Base-by-base conservation (phyloP, 2,888 invertebrate species). In the Synergus itoensis region DNA sequence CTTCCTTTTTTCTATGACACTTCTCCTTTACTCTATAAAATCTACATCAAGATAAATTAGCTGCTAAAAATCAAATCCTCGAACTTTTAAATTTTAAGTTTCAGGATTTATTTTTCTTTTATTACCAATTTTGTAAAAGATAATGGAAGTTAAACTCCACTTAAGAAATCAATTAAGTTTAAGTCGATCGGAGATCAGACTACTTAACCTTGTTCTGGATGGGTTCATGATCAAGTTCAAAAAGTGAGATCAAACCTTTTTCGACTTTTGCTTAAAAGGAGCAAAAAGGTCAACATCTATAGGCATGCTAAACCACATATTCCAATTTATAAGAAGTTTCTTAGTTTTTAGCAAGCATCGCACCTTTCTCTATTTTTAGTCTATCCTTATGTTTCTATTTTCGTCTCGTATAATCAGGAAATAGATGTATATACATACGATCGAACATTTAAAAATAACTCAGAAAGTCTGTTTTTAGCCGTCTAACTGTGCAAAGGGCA, bases 361-460 rank as follows among this genome's bases (percentile, higher is more conserved):
- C 12, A 60, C 21, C 60, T 60, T 12, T 4, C n/a, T 53, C 53
- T 53, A 53, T 53, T n/a, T n/a, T 8, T 53, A 53, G 53, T 7
- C n/a, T 14, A 2, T n/a, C 8, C 53, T 53, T 53, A 53, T 53
- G n/a, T 53, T n/a, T 53, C n/a, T n/a, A n/a, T 53, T 53, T 53
- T 53, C 4, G 53, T n/a, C 1, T 53, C 2, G 53, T n/a, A 36
- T 36, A n/a, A 53, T 53, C 53, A n/a, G 4, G 16, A 8, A 53
- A 53, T n/a, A 53, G n/a, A n/a, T 53, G n/a, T 8, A 8, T n/a
- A 1, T 8, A 18, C 67, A 1, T 8, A 18, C 67, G 21, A n/a
- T 14, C 18, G 45, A 45, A 67, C 21, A 67, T 67, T 67, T 67
- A 67, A 67, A 67, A 67, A 67, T 67, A 67, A 21, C n/a, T 14